Conservation (phyloP, 2,888 invertebrate species). For the Cryptosula pallasiana region DNA sequence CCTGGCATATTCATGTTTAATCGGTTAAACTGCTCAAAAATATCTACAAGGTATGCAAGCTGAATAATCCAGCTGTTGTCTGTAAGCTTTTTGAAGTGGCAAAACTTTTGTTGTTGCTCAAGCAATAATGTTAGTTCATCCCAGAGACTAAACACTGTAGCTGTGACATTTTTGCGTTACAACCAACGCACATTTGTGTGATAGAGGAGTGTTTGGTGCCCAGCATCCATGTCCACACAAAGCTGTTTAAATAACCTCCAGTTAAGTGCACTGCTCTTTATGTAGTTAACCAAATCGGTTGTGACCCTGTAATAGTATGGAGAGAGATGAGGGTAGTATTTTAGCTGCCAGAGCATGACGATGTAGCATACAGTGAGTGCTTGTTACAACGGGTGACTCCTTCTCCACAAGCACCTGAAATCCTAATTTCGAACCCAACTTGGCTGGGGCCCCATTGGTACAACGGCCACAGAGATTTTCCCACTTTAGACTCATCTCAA, state of each 20-base stretch:
- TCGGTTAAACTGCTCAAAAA: slow-evolving; percentile 17
- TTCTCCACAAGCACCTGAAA: slow-evolving; percentile 14
- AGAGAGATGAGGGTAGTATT: background rate
- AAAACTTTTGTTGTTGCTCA: background rate
- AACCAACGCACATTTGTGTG: background rate
- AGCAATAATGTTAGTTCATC: background rate
- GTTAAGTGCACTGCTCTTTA: background rate
- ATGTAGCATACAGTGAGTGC: background rate
- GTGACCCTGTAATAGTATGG: background rate
- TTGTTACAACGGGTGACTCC: background rate
- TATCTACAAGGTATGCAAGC: slow-evolving; percentile 10
- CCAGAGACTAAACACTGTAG: background rate
- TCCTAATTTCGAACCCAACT: slow-evolving; percentile 2
- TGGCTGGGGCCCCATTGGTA: background rate
- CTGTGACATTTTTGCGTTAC: background rate
- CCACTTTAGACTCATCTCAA: slow-evolving; percentile 3
- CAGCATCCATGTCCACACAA: background rate
- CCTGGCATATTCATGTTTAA: slow-evolving; percentile 3
- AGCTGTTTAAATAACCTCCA: background rate
- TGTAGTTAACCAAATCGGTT: background rate
- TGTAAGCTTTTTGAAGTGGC: background rate
- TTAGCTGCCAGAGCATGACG: background rate
- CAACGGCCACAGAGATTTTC: slow-evolving; percentile 11
- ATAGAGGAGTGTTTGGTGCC: background rate
- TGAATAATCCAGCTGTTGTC: slow-evolving; percentile 11